Evolutionary conservation across 1,140 invertebrate species (phyloP), one percentile per base, ranked within the genome.

Genomic region (Polypedilum pembai): DNA sequence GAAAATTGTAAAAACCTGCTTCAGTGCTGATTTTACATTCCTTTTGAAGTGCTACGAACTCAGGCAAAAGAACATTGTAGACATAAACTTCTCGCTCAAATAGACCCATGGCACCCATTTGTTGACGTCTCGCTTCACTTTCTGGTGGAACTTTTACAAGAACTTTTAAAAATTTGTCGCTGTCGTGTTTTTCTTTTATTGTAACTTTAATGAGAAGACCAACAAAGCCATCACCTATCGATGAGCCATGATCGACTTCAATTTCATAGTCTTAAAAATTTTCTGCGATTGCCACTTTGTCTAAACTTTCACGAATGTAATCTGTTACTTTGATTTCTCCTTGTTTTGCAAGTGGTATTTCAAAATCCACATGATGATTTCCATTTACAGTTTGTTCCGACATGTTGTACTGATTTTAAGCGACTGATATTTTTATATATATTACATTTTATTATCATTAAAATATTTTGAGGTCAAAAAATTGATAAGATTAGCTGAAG

Each of bases 291-390:
- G 65, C 65, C 1, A 69, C 65, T 69, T 69, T 69, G 21, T 69
- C 65, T 8, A 69, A 24, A 20, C 65, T 18, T 69, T 69, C 65
- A 18, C 17, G n/a, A 10, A 69, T 18, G 17, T 21, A 69, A 69
- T 24, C 21, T 20, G 65, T 17, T 10, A 63, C 8, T 56, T 75
- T 56, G 74, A 75, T 75, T 74, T 69, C 65, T 2, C 17, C 17
- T 15, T n/a, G n/a, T 15, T 56, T 56, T 56, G 45, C 45, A 4
- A 15, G n/a, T 12, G 45, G 45, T 15, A 56, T 56, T 33, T 33
- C 24, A 33, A 33, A 33, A 33, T 33, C 5, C n/a, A n/a, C n/a
- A n/a, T n/a, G n/a, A n/a, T n/a, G n/a, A 33, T 33, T 33, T 33
- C 24, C 24, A 33, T 33, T 33, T 5, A 33, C 24, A 33, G 1